phyloP scores from a whole-genome alignment of 2,888 invertebrate genomes.

The Archips crataeganus region DNA sequence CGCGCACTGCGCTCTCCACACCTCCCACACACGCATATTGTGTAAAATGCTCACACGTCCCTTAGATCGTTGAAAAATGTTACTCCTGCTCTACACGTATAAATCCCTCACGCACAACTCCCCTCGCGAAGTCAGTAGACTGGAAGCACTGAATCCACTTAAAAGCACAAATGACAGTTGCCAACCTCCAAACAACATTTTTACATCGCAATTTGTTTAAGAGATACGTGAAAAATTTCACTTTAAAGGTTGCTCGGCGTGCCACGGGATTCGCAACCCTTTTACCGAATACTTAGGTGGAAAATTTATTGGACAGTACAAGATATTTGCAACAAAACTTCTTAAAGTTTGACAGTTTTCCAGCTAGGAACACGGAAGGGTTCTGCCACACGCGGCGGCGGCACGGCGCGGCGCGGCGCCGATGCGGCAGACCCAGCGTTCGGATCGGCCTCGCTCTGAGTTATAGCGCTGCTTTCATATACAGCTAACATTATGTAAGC shows the following conservation, averaged over 20 bases:
- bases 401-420: not conserved
- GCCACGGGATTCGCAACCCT: conserved; percentile 46
- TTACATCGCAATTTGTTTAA: conserved; percentile 64
- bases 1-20: not conserved
- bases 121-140: conserved; percentile 24
- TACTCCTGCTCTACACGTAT: conserved; percentile 9
- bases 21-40: not conserved
- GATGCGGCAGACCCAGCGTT: not conserved
- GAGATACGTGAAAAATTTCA: conserved; percentile 60
- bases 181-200: conserved; percentile 62
- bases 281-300: conserved; percentile 15
- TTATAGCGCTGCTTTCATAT: conserved; percentile 48
- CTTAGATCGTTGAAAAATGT: conserved; percentile 1
- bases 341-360: conserved; percentile 37
- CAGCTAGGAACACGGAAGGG: conserved; percentile 21
- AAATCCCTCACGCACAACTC: conserved; percentile 6
- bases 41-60: not conserved
- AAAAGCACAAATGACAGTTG: conserved; percentile 50
- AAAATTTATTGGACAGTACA: not conserved
- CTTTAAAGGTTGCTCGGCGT: conserved; percentile 25
- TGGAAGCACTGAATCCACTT: conserved; percentile 40
- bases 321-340: conserved; percentile 35
- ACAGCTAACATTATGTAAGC: conserved; percentile 55
- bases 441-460: conserved; percentile 39
- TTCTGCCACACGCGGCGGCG: not conserved